Evolutionary conservation across 2,797 vertebrate genomes (phyloP).

Genomic region (Avahi laniger): DNA sequence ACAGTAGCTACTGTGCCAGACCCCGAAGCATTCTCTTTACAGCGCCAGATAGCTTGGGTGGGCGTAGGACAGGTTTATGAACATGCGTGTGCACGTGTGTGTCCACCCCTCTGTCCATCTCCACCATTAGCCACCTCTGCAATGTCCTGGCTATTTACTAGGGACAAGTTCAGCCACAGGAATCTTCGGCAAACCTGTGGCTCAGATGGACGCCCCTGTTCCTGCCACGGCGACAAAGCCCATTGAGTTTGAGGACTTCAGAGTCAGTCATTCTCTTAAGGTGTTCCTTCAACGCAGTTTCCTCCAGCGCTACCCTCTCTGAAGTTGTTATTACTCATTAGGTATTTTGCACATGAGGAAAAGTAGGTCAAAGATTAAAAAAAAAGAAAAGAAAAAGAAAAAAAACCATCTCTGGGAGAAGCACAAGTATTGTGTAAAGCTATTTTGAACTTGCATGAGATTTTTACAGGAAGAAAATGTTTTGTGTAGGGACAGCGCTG

Average conservation of each 20-base stretch:
- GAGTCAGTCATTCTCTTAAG: slow-evolving; percentile 65
- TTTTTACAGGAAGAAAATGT: not conserved
- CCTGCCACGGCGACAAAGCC: not conserved
- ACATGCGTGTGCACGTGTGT: rapidly evolving
- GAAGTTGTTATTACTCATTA: slow-evolving; percentile 82
- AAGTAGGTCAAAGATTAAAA: slow-evolving; percentile 86
- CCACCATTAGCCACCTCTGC: not conserved
- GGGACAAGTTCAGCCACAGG: not conserved
- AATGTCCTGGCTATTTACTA: no score
- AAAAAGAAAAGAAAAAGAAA: slow-evolving; percentile 80
- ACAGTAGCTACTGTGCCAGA: not conserved
- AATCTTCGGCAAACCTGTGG: not conserved
- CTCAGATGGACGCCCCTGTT: no score
- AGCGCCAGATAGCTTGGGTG: not conserved
- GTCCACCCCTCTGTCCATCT: not conserved
- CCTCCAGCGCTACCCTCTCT: slow-evolving; percentile 71
- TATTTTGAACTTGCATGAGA: slow-evolving; percentile 82
- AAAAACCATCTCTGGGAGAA: slow-evolving; percentile 77
- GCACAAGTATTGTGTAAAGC: slow-evolving; percentile 77
- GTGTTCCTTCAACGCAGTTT: slow-evolving; percentile 43
- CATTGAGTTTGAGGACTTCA: slow-evolving; percentile 70
- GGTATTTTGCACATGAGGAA: slow-evolving; percentile 78
- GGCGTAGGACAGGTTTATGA: not conserved
- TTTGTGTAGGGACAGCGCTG: not conserved
- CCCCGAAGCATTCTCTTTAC: not conserved